A percentile compares a stretch with the other conserved stretches of the same genome.
Conservation (phyloP, 92 coral and sea anemone genomes). For the Blastomussa wellsi region DNA sequence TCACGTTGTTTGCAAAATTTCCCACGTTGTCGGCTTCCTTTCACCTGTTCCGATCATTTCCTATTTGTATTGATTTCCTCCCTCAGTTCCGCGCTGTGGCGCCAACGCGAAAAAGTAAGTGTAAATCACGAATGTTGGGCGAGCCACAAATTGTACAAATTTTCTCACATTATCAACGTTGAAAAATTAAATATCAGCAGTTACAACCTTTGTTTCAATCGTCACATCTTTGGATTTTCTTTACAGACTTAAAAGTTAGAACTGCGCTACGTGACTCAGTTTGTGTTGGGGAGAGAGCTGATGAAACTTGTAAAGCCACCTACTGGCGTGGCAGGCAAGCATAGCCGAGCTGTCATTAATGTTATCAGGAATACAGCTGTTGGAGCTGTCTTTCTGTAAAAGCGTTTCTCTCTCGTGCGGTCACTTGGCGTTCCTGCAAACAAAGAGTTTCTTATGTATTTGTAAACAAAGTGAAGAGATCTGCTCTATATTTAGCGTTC, state of each 20-base stretch:
- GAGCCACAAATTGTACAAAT: background rate
- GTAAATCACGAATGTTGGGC: background rate
- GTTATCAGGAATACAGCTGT: background rate
- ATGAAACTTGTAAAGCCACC: background rate
- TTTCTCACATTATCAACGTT: background rate
- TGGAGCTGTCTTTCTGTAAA: background rate
- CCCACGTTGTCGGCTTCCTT: background rate
- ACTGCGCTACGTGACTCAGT: background rate
- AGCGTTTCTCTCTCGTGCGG: background rate
- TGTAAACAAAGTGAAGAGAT: background rate
- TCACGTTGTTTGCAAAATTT: background rate
- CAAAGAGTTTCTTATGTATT: background rate
- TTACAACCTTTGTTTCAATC: background rate
- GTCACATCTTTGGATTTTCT: background rate
- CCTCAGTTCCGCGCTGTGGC: background rate
- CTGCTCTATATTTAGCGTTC: background rate
- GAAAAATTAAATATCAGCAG: background rate
- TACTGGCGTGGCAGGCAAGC: background rate
- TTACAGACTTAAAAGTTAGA: background rate
- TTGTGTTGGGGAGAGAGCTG: background rate
- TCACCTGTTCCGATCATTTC: background rate
- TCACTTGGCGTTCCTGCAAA: constrained; percentile 13
- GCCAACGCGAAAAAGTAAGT: background rate
- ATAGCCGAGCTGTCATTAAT: background rate
- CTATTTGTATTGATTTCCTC: background rate